A percentile compares a stretch with the other conserved stretches of the same genome.
phyloP scores from a whole-genome alignment of 2,113 vertebrate genomes.

The Siniperca chuatsi region DNA sequence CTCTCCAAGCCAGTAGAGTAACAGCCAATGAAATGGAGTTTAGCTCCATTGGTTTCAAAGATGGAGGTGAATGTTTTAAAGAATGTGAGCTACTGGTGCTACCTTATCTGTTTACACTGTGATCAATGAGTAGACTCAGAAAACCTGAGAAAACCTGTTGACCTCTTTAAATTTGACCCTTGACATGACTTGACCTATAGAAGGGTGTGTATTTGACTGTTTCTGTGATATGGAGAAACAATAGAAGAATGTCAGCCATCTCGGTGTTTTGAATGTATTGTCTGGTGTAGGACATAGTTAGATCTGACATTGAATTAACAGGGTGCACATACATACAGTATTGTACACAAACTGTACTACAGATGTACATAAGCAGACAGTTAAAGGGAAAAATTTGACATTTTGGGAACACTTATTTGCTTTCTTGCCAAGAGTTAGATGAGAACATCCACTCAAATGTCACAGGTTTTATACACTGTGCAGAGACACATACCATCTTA shows the following conservation, averaged over 20 bases:
- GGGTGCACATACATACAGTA: neutral
- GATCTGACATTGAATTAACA: neutral
- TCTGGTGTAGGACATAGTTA: neutral
- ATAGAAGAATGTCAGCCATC: neutral
- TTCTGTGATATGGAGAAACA: conserved; percentile 1
- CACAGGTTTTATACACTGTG: neutral
- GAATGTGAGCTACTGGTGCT: conserved; percentile 38
- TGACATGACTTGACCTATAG: conserved; percentile 47
- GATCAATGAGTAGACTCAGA: conserved; percentile 44
- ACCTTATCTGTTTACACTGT: conserved; percentile 52
- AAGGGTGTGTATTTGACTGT: neutral
- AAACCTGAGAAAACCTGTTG: conserved; percentile 53
- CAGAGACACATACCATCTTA: neutral
- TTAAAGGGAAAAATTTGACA: too few relatives aligned
- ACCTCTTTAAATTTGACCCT: conserved; percentile 56
- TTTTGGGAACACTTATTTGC: too few relatives aligned
- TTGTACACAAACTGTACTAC: neutral
- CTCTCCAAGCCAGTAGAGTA: neutral
- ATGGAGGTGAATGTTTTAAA: conserved; percentile 20
- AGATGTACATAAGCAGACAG: neutral
- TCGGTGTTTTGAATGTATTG: neutral
- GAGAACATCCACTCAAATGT: neutral
- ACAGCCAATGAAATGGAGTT: neutral
- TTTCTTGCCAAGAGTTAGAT: neutral
- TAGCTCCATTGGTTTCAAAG: neutral